Evolutionary conservation across 2,888 invertebrate species (phyloP).

Genomic region (Pseudanteris insignis): DNA sequence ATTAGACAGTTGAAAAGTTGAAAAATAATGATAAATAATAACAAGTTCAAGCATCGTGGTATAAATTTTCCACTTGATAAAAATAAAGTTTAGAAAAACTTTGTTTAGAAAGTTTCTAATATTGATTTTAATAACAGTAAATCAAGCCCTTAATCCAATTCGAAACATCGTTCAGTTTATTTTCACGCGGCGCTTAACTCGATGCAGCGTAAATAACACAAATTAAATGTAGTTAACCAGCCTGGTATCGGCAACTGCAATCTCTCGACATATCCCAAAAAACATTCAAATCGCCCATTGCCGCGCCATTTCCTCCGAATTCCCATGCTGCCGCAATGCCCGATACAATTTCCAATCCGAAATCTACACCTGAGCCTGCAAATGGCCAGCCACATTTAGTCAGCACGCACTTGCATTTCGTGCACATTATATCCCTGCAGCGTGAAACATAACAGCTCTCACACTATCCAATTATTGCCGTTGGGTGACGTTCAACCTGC

Average conservation of each 20-base stretch:
- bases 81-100: background rate
- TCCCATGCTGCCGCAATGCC: background rate
- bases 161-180: background rate
- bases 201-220: constrained; percentile 17
- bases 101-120: background rate
- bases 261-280: background rate
- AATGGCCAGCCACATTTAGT: constrained; percentile 19
- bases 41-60: background rate
- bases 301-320: constrained; percentile 10
- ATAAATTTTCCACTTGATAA: background rate
- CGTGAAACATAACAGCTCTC: background rate
- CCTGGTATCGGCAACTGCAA: background rate
- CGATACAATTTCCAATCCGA: no score
- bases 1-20: no score
- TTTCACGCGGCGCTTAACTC: constrained; percentile 7
- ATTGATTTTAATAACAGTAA: background rate
- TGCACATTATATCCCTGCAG: constrained; percentile 12
- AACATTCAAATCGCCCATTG: constrained; percentile 21
- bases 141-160: background rate
- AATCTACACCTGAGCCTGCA: constrained; percentile 21
- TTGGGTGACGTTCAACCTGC: no score
- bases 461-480: no score
- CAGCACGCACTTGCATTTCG: no score
- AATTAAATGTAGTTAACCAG: constrained; percentile 12
- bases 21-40: no score